Base-by-base conservation (phyloP, 2,888 invertebrate species). In the Scaptomyza tumidula region DNA sequence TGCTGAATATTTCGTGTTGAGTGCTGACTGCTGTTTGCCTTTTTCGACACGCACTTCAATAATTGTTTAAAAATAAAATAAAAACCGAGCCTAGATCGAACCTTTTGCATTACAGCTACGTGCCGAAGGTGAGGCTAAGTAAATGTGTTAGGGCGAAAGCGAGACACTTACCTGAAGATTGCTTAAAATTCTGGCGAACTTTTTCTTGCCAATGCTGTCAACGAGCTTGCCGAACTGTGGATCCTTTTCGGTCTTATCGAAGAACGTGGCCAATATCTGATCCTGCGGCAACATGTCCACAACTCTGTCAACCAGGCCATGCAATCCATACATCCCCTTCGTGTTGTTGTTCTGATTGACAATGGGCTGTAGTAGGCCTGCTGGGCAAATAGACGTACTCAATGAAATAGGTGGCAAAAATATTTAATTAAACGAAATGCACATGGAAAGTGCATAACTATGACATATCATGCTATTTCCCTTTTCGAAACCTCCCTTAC, bases 251-350 rank as follows among this genome's bases (percentile, higher is more conserved):
- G 90, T 88, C 84, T 91, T 92, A 69, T 91, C 91, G 78, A 91
- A 91, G 79, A 91, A 92, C 43, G 90, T 80, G 52, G 90, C 85
- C 66, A 91, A 72, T 72, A 92, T 90, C 86, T 91, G 90, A 87
- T 92, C 91, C 89, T 91, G 91, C 46, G 92, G 92, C 85, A 92
- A 64, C 31, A 89, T 72, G 55, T 90, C 90, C 54, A 92, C 80
- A 46, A 92, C 80, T 67, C 89, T 90, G 75, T 91, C 91, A 53
- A 92, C 88, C 63, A 92, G 80, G 10, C 91, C 91, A 58, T 92
- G 91, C 57, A 92, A 76, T 24, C 92, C 92, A 58, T 88, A 88
- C 50, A 88, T 75, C 60, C 85, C 83, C 54, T 87, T 68, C 6
- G 68, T 57, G 27, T 52, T 35, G 3, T 29, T 37, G n/a, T 50